phyloP scores from a whole-genome alignment of 2,113 vertebrate species.

The Tricholaema leucomelas region DNA sequence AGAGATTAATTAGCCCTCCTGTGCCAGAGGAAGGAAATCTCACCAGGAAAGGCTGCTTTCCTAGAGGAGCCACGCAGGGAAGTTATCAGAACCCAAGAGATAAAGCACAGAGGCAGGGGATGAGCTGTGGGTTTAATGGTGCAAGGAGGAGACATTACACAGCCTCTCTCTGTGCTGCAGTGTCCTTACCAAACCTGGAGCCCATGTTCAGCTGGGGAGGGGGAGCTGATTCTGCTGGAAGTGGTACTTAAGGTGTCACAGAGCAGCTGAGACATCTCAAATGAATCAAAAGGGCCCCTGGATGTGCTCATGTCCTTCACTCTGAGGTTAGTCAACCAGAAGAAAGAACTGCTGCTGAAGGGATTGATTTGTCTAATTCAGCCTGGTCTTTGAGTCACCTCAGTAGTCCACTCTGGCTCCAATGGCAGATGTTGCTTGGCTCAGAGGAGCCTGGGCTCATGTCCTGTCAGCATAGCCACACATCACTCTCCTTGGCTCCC shows the following conservation, averaged over 20 bases:
- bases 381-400: background rate
- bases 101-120: background rate
- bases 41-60: background rate
- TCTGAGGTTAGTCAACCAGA: background rate
- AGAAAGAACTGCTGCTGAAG: background rate
- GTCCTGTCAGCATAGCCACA: background rate
- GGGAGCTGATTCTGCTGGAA: background rate
- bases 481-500: background rate
- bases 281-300: background rate
- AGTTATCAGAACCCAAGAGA: background rate
- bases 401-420: background rate
- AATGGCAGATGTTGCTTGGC: background rate
- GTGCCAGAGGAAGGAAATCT: background rate
- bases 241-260: background rate
- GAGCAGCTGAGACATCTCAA: background rate
- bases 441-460: background rate
- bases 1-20: background rate
- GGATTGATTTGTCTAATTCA: background rate
- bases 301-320: rapidly evolving
- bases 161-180: background rate
- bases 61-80: background rate
- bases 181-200: background rate
- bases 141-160: background rate
- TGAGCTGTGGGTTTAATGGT: background rate
- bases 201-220: rapidly evolving